phyloP scores from a whole-genome alignment of 2,888 invertebrate genomes.

The Amphipyra berbera region DNA sequence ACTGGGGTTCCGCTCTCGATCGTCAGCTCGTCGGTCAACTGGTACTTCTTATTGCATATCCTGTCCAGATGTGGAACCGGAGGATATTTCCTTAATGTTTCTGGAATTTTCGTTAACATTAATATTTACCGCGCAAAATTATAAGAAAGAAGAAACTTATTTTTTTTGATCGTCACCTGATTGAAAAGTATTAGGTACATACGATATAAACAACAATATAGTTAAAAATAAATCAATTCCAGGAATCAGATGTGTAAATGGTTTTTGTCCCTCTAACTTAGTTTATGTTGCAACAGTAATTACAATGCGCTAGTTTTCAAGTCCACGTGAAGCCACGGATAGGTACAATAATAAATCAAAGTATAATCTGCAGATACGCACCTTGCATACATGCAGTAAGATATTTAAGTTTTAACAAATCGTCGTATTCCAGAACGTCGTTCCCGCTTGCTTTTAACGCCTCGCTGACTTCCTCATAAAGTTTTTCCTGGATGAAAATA shows the following conservation, averaged over 20 bases:
- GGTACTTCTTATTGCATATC: conserved; percentile 68
- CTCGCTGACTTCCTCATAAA: conserved; percentile 72
- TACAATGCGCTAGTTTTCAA: too few relatives aligned
- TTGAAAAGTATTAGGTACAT: too few relatives aligned
- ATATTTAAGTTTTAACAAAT: conserved; percentile 76
- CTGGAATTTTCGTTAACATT: conserved; percentile 58
- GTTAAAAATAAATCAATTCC: too few relatives aligned
- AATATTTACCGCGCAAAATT: too few relatives aligned
- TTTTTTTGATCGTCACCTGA: too few relatives aligned
- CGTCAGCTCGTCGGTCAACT: conserved; percentile 70
- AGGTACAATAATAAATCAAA: not conserved
- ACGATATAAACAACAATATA: too few relatives aligned
- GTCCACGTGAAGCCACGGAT: too few relatives aligned
- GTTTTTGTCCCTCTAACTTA: too few relatives aligned
- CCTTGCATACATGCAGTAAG: conserved; percentile 76
- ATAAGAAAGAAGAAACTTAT: too few relatives aligned
- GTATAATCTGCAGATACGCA: conserved; percentile 46
- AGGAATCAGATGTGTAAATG: too few relatives aligned
- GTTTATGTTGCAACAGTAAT: too few relatives aligned
- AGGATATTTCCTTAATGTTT: conserved; percentile 77
- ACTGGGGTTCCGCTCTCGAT: conserved; percentile 75
- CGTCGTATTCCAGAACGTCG: conserved; percentile 76
- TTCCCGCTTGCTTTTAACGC: conserved; percentile 68
- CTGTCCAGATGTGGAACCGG: conserved; percentile 74
- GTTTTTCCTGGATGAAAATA: conserved; percentile 70